Evolutionary conservation across 2,797 vertebrate species (phyloP), one percentile per base, ranked within the genome.

Genomic region (Channa striata): DNA sequence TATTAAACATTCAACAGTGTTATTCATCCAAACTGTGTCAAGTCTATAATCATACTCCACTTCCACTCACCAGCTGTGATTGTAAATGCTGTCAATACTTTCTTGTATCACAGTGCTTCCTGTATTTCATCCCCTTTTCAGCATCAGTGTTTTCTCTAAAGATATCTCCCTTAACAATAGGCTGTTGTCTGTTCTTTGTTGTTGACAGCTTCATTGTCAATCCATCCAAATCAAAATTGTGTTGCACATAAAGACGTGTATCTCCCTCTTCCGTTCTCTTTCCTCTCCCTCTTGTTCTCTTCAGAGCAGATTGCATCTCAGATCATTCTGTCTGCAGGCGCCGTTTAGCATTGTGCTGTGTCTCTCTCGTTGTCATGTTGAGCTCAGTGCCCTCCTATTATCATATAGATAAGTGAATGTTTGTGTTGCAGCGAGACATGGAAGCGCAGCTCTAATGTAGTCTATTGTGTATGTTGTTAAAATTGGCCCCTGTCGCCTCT

Each of bases 361-460:
- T 54, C 54, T 80, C 65, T 72, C 77, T 74, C 64, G 77, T 80
- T 87, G 83, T 90, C 82, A 63, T 51, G 48, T 66, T 78, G 85
- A 89, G 88, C 79, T 86, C 52, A 47, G 71, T 74, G 68, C 74
- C 67, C 87, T 87, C 78, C 84, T 85, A 93, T 94, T 93, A 93
- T 93, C 90, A 91, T 91, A 92, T 90, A 92, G 90, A 94, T 92
- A 93, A 92, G 88, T 81, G 86, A 90, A 84, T 85, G 86, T 92
- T 91, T 88, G 78, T 89, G 83, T 86, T 80, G 78, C 53, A 25
- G 65, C 49, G 56, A 83, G 80, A 78, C 49, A 33, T 80, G 69
- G 68, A 79, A 80, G 53, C 42, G 23, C 34, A 8, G 34, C 72
- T 81, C 61, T 89, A 87, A 89, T 87, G 86, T 51, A 81, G 64